A percentile compares a stretch with the other conserved stretches of the same genome.
phyloP scores from a whole-genome alignment of 2,113 vertebrate genomes.

The Opisthocomus hoazin region DNA sequence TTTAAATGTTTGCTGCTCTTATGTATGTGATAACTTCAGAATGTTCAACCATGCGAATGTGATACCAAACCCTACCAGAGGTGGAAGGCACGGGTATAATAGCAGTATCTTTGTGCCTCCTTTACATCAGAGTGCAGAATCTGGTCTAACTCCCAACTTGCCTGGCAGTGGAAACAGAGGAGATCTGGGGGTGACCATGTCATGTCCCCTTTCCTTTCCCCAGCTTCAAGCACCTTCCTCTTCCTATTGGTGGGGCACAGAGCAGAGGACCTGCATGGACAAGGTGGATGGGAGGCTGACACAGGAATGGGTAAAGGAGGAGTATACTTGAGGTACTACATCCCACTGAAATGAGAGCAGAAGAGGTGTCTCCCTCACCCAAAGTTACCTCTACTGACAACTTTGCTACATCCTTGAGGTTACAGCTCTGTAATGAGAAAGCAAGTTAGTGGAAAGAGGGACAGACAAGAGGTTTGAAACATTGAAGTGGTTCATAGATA shows the following conservation, averaged over 20 bases:
- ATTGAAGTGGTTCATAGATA: background rate
- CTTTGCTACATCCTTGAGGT: background rate
- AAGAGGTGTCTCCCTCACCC: background rate
- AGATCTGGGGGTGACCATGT: background rate
- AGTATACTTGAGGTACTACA: background rate
- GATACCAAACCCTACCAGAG: background rate
- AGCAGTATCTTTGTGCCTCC: background rate
- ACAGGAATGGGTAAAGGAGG: background rate
- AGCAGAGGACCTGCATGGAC: background rate
- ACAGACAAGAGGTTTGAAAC: background rate
- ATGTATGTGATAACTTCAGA: background rate
- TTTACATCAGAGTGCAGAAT: background rate
- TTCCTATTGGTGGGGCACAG: background rate
- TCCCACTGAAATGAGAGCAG: background rate
- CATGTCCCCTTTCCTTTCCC: background rate
- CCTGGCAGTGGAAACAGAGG: background rate
- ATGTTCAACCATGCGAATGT: rapidly evolving
- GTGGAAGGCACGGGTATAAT: background rate
- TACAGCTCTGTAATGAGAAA: background rate
- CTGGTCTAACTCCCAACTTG: background rate
- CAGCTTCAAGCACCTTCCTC: background rate
- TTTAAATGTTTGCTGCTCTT: background rate
- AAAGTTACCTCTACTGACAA: background rate
- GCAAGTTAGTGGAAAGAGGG: background rate
- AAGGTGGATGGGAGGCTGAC: background rate